A percentile compares a stretch with the other conserved stretches of the same genome.
Conservation (phyloP, 2,113 vertebrate genomes). For the Barbus barbus region DNA sequence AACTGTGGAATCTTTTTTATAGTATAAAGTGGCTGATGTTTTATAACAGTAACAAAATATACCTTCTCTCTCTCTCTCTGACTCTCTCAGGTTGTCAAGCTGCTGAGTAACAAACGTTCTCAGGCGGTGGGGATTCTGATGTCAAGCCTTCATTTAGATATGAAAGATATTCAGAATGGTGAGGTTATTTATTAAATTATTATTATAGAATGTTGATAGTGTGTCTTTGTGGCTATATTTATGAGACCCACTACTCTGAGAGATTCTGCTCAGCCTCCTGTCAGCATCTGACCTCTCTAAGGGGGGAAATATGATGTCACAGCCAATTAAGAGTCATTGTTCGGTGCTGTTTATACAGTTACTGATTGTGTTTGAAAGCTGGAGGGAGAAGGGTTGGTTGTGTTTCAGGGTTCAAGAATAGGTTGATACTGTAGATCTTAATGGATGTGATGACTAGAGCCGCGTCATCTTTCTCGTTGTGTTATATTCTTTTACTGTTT, state of each 20-base stretch:
- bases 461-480: not conserved
- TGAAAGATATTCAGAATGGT: constrained; percentile 79
- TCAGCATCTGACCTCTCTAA: constrained; percentile 31
- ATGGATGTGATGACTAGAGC: constrained; percentile 7
- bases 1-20: too few relatives aligned
- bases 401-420: constrained; percentile 12
- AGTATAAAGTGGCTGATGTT: not conserved
- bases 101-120: constrained; percentile 95
- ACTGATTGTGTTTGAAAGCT: constrained; percentile 37
- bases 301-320: constrained; percentile 17
- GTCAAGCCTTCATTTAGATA: constrained; percentile 80
- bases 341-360: constrained; percentile 8
- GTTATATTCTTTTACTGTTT: constrained; percentile 1
- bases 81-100: constrained; percentile 85
- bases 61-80: constrained; percentile 18
- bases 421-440: constrained; percentile 21
- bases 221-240: not conserved
- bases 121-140: constrained; percentile 89
- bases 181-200: constrained; percentile 40
- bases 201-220: not conserved
- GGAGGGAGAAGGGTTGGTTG: not conserved
- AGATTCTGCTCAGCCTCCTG: constrained; percentile 9
- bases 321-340: constrained; percentile 28
- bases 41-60: constrained; percentile 6
- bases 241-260: not conserved